phyloP scores from a whole-genome alignment of 2,888 invertebrate species.

The Acanthosepion esculentum region DNA sequence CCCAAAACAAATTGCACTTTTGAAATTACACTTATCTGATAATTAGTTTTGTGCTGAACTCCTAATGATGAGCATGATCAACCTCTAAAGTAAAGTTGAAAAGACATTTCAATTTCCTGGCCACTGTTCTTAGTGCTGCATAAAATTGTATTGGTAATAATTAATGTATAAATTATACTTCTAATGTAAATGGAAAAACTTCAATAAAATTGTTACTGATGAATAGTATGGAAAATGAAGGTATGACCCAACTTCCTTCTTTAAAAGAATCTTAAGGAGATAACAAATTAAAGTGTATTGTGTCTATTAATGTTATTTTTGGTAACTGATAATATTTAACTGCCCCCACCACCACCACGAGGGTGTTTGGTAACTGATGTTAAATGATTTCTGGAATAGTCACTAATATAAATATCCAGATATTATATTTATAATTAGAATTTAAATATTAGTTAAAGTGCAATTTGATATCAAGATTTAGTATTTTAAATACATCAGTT shows the following conservation, averaged over 20 bases:
- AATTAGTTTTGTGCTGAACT: not conserved
- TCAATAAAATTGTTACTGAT: not conserved
- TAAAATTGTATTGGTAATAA: not conserved
- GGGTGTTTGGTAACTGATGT: not conserved
- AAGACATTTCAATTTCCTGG: too few relatives aligned
- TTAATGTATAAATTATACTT: not conserved
- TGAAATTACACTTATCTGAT: not conserved
- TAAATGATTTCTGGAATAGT: not conserved
- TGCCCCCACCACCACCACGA: too few relatives aligned
- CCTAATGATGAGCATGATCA: not conserved
- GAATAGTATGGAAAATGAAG: not conserved
- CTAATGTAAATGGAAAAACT: not conserved
- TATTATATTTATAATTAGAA: not conserved
- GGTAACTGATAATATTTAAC: not conserved
- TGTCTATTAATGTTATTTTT: not conserved
- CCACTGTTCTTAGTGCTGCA: not conserved
- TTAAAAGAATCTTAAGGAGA: not conserved
- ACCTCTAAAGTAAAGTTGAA: not conserved
- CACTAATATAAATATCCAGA: not conserved
- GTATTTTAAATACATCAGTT: not conserved
- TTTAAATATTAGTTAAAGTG: not conserved
- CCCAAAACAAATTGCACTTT: not conserved
- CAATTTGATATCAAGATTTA: not conserved
- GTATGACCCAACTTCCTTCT: not conserved
- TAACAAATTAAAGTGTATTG: not conserved